Evolutionary conservation across 2,888 invertebrate genomes (phyloP), one percentile per base, ranked within the genome.

Genomic region (Luperina nickerlii): DNA sequence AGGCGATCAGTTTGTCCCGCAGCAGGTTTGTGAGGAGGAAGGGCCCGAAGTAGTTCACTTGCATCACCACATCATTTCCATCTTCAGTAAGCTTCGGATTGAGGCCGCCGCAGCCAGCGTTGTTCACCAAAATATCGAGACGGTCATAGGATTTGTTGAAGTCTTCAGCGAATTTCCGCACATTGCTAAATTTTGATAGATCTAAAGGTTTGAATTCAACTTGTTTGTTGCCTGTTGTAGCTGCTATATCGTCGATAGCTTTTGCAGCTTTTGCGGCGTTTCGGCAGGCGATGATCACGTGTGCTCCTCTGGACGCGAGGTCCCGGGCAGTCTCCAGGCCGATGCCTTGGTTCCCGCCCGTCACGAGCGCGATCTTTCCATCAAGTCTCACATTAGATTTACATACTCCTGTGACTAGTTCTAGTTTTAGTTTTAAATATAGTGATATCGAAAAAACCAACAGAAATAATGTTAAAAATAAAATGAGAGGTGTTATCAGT

Each of bases 311-410:
- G 82, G 95, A 96, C 0, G 98, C 98, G 82, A 99, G 94, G 88
- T 98, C 98, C 79, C 96, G 95, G 0, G 97, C 98, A 0, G 98
- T 98, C 95, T 98, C 98, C 91, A 98, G 97, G 2, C 99, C 99
- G 80, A 99, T 98, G 4, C 99, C 99, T 2, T 98, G 97, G 93
- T 98, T 98, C 0, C 98, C 98, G 8, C 99, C 99, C 0, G 99
- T 99, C 11, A 99, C 96, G 63, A 99, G 97, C 0, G 97, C 97
- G 69, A 98, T 96, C 97, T 98, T 98, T 65, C 97, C 97, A 3
- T 94, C 81, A 5, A 96, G 83, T 57, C 91, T 91, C 0, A 87
- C 91, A 65, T 91, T 91, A 62, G 95, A 95, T 76, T 87, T 93
- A 84, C 96, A 96, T 15, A 91, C 91, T 32, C 92, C 91, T 76